Evolutionary conservation across 2,113 vertebrate species (phyloP), one percentile per base, ranked within the genome.

Genomic region (Smithornis capensis): DNA sequence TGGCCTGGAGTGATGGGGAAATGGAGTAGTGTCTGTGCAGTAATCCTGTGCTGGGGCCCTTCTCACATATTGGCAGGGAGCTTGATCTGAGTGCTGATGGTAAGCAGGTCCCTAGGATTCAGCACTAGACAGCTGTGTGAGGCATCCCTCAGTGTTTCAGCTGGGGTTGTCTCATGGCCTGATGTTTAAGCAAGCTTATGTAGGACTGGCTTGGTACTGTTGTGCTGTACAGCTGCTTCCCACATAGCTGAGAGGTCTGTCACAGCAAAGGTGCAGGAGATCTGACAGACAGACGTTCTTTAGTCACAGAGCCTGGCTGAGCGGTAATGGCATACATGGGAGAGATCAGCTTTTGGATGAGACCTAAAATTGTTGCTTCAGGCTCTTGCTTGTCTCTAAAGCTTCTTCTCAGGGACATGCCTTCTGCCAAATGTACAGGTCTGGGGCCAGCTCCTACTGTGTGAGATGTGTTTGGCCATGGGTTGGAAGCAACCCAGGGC

Each of bases 371-470:
- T 2, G 4, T 45, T 65, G 44, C 19, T 37, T 23, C 27, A 27
- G 37, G 33, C 44, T 74, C 40, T 74, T 67, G 55, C 24, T 83
- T 89, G 65, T 59, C 33, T 19, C 40, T 65, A 38, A 47, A 70
- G 40, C 38, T 86, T 45, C 68, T 81, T 83, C 56, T 69, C 19
- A 5, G n/a, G 56, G 42, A 29, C 2, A 1, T 60, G 67, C 35
- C 37, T 88, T 82, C 63, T 88, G 22, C 67, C 77, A 57, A 52
- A 57, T 1, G 2, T 35, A 24, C 37, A 38, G 31, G 7, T 63
- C 47, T 33, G 40, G 22, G 42, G 28, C 50, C 9, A 42, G 0
- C 23, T 53, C 28, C 28, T 63, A 1, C 33, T 0, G 0, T 25
- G 37, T 19, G 31, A 65, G 19, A 18, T 49, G 31, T 10, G 2